Evolutionary conservation across 2,888 invertebrate genomes (phyloP).

Genomic region (Drosophila neonasuta): DNA sequence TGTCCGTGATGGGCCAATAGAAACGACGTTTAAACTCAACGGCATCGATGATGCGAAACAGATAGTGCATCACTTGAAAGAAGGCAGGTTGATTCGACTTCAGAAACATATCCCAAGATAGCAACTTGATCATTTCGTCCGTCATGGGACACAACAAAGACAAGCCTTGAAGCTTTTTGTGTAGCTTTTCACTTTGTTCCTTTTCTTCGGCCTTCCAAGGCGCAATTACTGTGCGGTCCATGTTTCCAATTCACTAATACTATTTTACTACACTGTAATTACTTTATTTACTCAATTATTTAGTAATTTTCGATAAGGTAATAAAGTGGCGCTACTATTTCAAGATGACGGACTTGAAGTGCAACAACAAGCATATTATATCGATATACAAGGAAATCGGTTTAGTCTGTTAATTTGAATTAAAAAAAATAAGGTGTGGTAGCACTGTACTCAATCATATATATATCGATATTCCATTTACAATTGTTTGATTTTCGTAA

Average conservation of each 20-base stretch:
- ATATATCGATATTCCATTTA: background rate
- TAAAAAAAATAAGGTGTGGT: background rate
- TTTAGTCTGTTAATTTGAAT: background rate
- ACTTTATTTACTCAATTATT: constrained; percentile 3
- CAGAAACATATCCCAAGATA: constrained; percentile 80
- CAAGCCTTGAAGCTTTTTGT: constrained; percentile 72
- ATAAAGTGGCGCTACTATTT: constrained; percentile 40
- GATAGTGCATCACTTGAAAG: constrained; percentile 80
- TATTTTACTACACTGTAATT: background rate
- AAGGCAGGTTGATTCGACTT: constrained; percentile 81
- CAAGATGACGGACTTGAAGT: constrained; percentile 26
- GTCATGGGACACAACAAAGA: constrained; percentile 71
- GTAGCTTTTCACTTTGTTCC: constrained; percentile 76
- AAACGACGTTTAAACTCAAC: constrained; percentile 81
- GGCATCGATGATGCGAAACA: constrained; percentile 80
- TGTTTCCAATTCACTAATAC: constrained; percentile 24
- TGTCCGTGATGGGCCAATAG: constrained; percentile 82
- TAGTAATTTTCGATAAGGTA: constrained; percentile 6
- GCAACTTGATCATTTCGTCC: constrained; percentile 74
- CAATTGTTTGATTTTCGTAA: too few relatives aligned
- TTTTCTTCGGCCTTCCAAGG: constrained; percentile 80
- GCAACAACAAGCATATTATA: background rate
- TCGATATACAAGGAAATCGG: constrained; percentile 24
- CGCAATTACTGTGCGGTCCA: constrained; percentile 79
- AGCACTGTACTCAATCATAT: background rate